Percentiles rank a stretch among this genome's conserved stretches.
phyloP scores from a whole-genome alignment of 1,140 invertebrate genomes.

The Trinorchestia longiramus region DNA sequence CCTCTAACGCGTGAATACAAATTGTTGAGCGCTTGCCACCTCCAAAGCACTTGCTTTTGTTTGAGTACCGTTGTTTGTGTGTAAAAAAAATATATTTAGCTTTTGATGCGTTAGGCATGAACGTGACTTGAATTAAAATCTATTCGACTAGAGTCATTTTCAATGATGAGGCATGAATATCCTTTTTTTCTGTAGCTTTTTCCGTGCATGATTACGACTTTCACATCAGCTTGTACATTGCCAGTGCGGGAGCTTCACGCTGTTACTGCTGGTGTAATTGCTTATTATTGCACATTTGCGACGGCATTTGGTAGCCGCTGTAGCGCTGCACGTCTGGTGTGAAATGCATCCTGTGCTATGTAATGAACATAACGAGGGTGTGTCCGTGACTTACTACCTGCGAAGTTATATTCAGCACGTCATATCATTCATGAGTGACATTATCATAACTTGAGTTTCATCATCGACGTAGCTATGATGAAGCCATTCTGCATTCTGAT shows the following conservation, averaged over 20 bases:
- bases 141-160: neutral
- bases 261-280: neutral
- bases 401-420: neutral
- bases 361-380: neutral
- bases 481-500: neutral
- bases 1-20: too few relatives aligned
- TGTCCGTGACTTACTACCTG: neutral
- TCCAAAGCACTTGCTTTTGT: neutral
- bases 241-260: neutral
- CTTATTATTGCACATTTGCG: neutral
- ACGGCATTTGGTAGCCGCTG: neutral
- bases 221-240: neutral
- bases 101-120: neutral
- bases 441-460: neutral
- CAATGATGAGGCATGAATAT: neutral
- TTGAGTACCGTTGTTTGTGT: neutral
- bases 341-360: neutral
- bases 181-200: neutral
- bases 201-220: neutral
- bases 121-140: neutral
- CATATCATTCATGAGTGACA: neutral
- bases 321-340: neutral
- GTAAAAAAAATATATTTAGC: neutral
- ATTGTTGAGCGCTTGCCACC: neutral
- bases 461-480: neutral